Conservation (phyloP, 2,113 vertebrate genomes). For the Myxocyprinus asiaticus region DNA sequence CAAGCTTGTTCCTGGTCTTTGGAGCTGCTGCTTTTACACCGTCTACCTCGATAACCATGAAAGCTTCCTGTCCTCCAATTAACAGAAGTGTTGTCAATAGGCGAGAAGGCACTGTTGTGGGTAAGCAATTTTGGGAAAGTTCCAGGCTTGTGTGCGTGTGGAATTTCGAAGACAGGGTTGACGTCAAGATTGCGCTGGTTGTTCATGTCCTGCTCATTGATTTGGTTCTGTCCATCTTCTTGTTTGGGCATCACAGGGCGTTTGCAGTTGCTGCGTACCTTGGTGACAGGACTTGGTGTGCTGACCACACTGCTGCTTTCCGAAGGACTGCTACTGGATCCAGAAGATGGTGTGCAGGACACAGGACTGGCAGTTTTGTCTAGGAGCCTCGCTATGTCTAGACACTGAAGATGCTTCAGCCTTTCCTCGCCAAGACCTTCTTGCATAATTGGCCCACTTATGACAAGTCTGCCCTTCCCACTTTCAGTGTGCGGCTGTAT, state of each 20-base stretch:
- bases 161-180: constrained; percentile 77
- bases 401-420: constrained; percentile 66
- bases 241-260: constrained; percentile 37
- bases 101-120: constrained; percentile 56
- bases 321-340: constrained; percentile 72
- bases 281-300: constrained; percentile 70
- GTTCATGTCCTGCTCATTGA: no score
- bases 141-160: constrained; percentile 83
- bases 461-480: constrained; percentile 48
- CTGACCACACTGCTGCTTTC: constrained; percentile 78
- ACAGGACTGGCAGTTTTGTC: constrained; percentile 42
- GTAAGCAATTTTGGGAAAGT: constrained; percentile 83
- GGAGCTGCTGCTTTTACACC: constrained; percentile 53
- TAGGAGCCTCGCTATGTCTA: constrained; percentile 70
- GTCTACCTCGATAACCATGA: constrained; percentile 74
- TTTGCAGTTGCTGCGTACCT: constrained; percentile 72
- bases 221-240: neutral
- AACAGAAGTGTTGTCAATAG: constrained; percentile 68
- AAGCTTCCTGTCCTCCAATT: constrained; percentile 87
- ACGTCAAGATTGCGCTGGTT: neutral
- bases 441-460: constrained; percentile 73
- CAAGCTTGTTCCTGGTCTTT: constrained; percentile 56
- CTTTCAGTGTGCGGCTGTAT: constrained; percentile 43
- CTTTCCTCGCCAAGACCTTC: constrained; percentile 73
- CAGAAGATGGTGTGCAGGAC: constrained; percentile 67